Evolutionary conservation across 2,888 invertebrate genomes (phyloP), one percentile per base, ranked within the genome.

Genomic region (Rhagophthalmus giganteus): DNA sequence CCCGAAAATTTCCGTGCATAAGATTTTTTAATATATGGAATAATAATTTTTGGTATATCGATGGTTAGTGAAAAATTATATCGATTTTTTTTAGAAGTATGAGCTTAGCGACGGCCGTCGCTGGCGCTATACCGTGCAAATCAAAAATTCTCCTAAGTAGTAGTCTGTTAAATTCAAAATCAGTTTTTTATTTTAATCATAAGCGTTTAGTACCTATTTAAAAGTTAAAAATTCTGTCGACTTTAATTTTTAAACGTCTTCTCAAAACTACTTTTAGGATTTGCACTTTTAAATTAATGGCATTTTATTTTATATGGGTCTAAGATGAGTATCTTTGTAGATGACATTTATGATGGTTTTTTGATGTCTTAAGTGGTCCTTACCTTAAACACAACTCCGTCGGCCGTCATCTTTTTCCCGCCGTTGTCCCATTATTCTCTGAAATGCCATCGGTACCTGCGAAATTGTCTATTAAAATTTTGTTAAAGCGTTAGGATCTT

Each of bases 341-440:
- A 54, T 50, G 50, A 50, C 54, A 46, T 50, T 46, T 48, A 27
- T 50, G 35, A 54, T 39, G 42, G 38, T 48, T 48, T 53, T 53
- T 31, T 50, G 50, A 50, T 50, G 42, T 42, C 50, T 54, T 54
- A 54, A 54, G 54, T 54, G 54, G 46, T 54, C 42, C 46, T 54
- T 38, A 46, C 41, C 39, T 41, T 25, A 46, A 40, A 45, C 49
- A 35, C 41, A 44, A 37, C 44, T 47, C 46, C 42, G 54, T 49
- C 49, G 44, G 30, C 45, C 44, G 49, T 51, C 51, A 46, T 24
- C 40, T 8, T 45, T 51, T 32, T 28, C 25, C 39, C 47, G 33
- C 27, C 20, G 26, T 13, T 25, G 51, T 38, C 45, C 49, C 39
- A 51, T 51, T 51, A 51, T 51, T 14, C 24, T 28, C 24, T 27